Percentiles rank a stretch among this genome's conserved stretches.
Conservation (phyloP, 2,888 invertebrate genomes). For the Thysanoteuthis rhombus region DNA sequence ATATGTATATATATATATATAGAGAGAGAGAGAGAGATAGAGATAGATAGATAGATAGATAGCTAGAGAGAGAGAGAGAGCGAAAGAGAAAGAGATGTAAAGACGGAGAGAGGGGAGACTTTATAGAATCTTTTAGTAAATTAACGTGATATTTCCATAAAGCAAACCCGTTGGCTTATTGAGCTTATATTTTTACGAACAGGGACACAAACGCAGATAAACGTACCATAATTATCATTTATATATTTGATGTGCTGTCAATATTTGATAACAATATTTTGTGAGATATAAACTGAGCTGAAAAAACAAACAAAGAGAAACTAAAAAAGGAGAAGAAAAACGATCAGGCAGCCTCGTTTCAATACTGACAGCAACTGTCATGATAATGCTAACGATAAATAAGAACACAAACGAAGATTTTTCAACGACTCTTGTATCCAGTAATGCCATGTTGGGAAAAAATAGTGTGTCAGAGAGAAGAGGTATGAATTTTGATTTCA, state of each 20-base stretch:
- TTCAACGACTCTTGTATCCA: too few species aligned
- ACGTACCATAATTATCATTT: not conserved
- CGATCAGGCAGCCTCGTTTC: not conserved
- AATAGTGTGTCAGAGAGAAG: not conserved
- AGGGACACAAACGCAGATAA: not conserved
- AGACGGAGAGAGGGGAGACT: too few species aligned
- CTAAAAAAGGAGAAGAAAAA: not conserved
- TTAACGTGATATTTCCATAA: too few species aligned
- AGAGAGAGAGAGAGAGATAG: too few species aligned
- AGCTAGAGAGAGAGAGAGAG: too few species aligned
- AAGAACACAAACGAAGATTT: not conserved
- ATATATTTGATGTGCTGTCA: not conserved
- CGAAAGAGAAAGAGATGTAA: too few species aligned
- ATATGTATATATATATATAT: too few species aligned
- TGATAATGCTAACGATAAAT: not conserved
- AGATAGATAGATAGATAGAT: too few species aligned
- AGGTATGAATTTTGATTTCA: not conserved
- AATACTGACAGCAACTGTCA: not conserved
- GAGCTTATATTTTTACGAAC: too few species aligned
- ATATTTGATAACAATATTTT: not conserved
- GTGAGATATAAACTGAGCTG: not conserved
- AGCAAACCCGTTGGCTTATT: too few species aligned
- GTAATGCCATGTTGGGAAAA: not conserved
- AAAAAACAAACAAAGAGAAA: not conserved
- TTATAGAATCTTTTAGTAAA: too few species aligned